Base-by-base conservation (phyloP, 2,888 invertebrate species). In the Microctonus aethiopoides region DNA sequence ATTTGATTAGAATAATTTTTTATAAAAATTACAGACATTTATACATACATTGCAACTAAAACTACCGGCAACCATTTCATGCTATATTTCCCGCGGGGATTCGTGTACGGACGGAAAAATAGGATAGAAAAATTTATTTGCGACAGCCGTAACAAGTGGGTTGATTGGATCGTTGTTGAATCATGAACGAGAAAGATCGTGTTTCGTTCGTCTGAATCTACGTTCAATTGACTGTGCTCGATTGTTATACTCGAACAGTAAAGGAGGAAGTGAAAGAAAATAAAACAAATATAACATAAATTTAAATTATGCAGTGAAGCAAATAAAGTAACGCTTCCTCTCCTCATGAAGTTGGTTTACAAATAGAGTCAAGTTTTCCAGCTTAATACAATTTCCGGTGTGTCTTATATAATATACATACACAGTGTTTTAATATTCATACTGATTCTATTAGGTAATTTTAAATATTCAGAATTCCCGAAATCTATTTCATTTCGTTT, bases 91-190 rank as follows among this genome's bases (percentile, higher is more conserved):
- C 64, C 64, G 54, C 11, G 64, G 34, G 64, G 36, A 22, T 46
- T 46, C 16, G 46, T 46, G 46, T 64, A 54, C 52, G 32, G 52
- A 10, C 34, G 22, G 54, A 34, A 46, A 46, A 46, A 46, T 46
- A 63, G 56, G 24, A 56, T 26, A 57, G 16, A 64, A 64, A 63
- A 64, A 64, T 54, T 64, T 54, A 64, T 52, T 64, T 63, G 39
- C 36, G 36, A 54, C 64, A 64, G 36, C 52, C 54, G 52, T 64
- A 64, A 64, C 64, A 64, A 64, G 64, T 64, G 64, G 64, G 52
- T 64, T 64, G 64, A 64, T 64, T 64, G 64, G 54, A 52, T 32
- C 36, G 64, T 64, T 64, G 64, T 64, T 64, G 54, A 64, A 64
- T 64, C 64, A 64, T 64, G 64, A 52, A 64, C 20, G 22, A 64